Evolutionary conservation across 64 coral and sea anemone genomes (phyloP), one percentile per base, ranked within the genome.

Genomic region (Cladopsammia gracilis): DNA sequence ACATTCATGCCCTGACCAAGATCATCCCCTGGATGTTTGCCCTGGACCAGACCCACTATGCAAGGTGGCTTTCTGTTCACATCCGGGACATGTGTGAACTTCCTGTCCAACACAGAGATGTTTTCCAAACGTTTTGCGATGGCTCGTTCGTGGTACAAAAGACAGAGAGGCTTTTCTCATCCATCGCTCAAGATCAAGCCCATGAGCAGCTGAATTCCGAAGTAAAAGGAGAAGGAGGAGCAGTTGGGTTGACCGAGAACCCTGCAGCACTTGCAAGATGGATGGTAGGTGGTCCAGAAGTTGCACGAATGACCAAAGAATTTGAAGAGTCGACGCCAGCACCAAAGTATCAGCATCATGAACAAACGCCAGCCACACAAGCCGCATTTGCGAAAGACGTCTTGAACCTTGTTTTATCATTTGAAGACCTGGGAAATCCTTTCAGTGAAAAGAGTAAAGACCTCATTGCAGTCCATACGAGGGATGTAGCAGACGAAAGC

Each of bases 371-470:
- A 57, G 71, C 47, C 10, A 25, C 52, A 18, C 86, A 88, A 57
- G 19, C 58, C 23, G 48, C 48, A 58, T 88, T 88, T 24, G 24
- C 20, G 50, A 88, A 88, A 47, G 86, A 88, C 47, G 47, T 88
- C 8, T n/a, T 58, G 19, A 54, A 24, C 48, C 6, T 50, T 19
- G 49, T 89, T 9, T 58, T 51, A 44, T 73, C 71, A 5, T 89
- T 89, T 45, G 86, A 89, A 89, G 71, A 89, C 22, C 26, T 76
- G 16, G 86, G 71, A 75, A 76, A 89, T 62, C 71, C 86, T 42
- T 89, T 89, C 71, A 16, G 12, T 65, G 75, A 90, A 71, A 50
- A 81, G 25, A 49, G 73, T 70, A 18, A 25, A 13, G 64, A 90
- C 16, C 61, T 90, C 16, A 80, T 90, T 20, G 75, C 88, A 9